Conservation (phyloP, 2,113 vertebrate genomes). For the Semnopithecus entellus region DNA sequence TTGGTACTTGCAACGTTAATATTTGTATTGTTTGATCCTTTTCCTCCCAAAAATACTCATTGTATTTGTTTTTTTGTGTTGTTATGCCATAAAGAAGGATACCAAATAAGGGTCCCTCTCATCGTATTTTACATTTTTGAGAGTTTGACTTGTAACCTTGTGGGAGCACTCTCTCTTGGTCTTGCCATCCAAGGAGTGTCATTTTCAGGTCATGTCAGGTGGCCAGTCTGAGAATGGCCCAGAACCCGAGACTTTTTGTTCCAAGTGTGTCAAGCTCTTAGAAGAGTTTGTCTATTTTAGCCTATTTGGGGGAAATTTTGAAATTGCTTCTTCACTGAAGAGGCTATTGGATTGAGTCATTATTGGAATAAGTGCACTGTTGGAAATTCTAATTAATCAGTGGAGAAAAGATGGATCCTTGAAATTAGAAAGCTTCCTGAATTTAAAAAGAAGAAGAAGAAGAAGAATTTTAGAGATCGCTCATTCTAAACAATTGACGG, state of each 20-base stretch:
- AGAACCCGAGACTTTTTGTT: background rate
- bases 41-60: background rate
- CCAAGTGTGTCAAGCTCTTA: background rate
- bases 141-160: background rate
- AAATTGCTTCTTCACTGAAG: background rate
- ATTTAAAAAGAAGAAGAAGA: background rate
- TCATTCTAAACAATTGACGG: background rate
- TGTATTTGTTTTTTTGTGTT: background rate
- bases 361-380: background rate
- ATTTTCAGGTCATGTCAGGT: background rate
- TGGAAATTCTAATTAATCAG: background rate
- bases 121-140: background rate
- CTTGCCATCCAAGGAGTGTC: background rate
- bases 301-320: background rate
- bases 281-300: background rate
- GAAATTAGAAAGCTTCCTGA: background rate
- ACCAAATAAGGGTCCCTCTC: background rate
- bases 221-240: background rate
- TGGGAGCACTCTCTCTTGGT: background rate
- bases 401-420: background rate
- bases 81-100: background rate
- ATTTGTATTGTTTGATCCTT: background rate
- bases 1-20: background rate
- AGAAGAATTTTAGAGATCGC: background rate
- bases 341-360: background rate